These are phyloP conservation scores for Coreius guichenoti DNA, from an alignment of 2,797 vertebrate species.

Conservation along the genomic window DNA sequence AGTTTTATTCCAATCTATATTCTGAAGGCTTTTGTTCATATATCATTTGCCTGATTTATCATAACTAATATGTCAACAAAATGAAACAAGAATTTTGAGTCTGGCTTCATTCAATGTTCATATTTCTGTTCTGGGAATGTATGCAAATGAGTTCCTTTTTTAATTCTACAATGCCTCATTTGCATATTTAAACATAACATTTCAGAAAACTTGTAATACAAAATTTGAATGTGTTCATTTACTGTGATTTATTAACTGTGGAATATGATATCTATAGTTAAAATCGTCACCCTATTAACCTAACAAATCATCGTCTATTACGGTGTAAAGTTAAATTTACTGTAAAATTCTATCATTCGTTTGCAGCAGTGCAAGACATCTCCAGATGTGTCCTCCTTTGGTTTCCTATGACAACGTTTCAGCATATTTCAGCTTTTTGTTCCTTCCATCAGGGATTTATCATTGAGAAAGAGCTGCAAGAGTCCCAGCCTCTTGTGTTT, in stretches of 20 bases:
- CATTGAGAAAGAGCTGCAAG: conserved; percentile 18
- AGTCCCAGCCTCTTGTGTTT: background rate
- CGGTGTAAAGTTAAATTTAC: background rate
- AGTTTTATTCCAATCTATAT: background rate
- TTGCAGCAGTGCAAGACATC: background rate
- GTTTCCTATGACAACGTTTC: conserved; percentile 15
- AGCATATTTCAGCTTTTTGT: conserved; percentile 18
- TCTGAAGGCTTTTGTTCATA: background rate
- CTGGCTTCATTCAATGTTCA: background rate
- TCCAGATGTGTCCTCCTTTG: conserved; percentile 11
- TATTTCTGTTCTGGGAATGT: background rate
- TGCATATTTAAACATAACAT: background rate
- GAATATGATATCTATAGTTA: background rate
- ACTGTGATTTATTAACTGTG: background rate
- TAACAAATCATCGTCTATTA: background rate
- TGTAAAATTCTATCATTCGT: conserved; percentile 1
- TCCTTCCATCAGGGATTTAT: conserved; percentile 32
- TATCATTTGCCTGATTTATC: background rate
- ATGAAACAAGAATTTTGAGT: background rate
- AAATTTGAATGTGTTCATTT: background rate
- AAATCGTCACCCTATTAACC: background rate
- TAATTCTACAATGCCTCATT: background rate
- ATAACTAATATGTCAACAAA: background rate
- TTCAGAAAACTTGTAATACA: background rate
- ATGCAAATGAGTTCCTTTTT: background rate